Evolutionary conservation across 2,113 vertebrate species (phyloP), one percentile per base, ranked within the genome.

Genomic region (Aphyosemion australe): DNA sequence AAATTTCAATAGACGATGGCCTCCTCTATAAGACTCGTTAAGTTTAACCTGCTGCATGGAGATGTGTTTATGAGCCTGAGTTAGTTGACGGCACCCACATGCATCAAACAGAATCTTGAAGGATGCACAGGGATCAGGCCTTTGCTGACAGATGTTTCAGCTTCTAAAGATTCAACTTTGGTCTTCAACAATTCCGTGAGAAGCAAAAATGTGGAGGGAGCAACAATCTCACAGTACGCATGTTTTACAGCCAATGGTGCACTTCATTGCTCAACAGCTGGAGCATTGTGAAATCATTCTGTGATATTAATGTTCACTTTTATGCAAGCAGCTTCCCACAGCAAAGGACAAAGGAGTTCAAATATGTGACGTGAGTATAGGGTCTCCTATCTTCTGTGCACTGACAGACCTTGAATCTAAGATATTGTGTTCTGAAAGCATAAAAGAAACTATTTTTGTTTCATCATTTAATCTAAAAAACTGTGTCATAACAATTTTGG

Each of bases 251-350:
- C 26, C 26, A 26, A 26, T 26, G 26, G 26, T 26, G 26, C 26
- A 26, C 26, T 26, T 26, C 26, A 26, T 26, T 37, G 34, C 59
- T 46, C 56, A 76, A 68, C 34, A 50, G 26, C 37, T 73, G 46
- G 32, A 34, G 18, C 12, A 39, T 84, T 88, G 76, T 67, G 76
- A 54, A 87, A 84, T 62, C 26, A 43, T 54, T 4, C 50, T 1
- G 41, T 69, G 65, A 81, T 80, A 74, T 61, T 20, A 57, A 49
- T 54, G 42, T 59, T 63, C 13, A 39, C 32, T 59, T 63, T 12
- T 50, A 59, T 49, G 39, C 48, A 61, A 45, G 20, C 41, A 57
- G 41, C 53, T 59, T 19, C 45, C 65, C 16, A 51, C 62, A 14
- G 15, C 41, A 11, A 41, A 61, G n/a, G 50, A 51, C n/a, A 59